These are phyloP conservation scores for Paelopatides confundens DNA, from an alignment of 53 echinoderm and acorn worm genomes.

Conservation along the genomic window DNA sequence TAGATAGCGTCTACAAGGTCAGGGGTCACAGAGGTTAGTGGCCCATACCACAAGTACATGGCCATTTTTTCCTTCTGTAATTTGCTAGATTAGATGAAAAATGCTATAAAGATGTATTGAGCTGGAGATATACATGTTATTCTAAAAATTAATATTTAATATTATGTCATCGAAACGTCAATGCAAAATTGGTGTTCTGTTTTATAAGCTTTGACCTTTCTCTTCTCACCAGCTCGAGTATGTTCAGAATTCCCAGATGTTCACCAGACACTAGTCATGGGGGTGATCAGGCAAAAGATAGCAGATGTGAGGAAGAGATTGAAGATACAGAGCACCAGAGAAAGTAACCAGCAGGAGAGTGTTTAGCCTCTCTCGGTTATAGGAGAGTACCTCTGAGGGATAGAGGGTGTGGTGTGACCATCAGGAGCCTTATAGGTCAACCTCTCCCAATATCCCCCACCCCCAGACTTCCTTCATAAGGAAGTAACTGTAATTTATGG, in stretches of 20 bases:
- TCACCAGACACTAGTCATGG: constrained; percentile 61
- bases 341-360: constrained; percentile 10
- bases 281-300: constrained; percentile 65
- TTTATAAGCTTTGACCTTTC: neutral
- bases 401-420: neutral
- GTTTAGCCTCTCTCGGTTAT: neutral
- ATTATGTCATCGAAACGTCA: no score
- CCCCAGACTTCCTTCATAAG: no score
- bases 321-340: constrained; percentile 44
- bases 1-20: no score
- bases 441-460: neutral
- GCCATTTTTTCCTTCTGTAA: no score
- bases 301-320: constrained; percentile 60
- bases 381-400: neutral
- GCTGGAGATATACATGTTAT: no score
- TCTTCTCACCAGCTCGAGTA: constrained; percentile 39
- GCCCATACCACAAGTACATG: no score
- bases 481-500: no score
- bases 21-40: no score
- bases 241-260: constrained; percentile 53
- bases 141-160: no score
- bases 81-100: no score
- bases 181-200: no score
- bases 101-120: no score
- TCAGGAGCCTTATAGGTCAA: constrained; percentile 8